phyloP scores from a whole-genome alignment of 2,888 invertebrate genomes.

The Charanyca ferruginea region DNA sequence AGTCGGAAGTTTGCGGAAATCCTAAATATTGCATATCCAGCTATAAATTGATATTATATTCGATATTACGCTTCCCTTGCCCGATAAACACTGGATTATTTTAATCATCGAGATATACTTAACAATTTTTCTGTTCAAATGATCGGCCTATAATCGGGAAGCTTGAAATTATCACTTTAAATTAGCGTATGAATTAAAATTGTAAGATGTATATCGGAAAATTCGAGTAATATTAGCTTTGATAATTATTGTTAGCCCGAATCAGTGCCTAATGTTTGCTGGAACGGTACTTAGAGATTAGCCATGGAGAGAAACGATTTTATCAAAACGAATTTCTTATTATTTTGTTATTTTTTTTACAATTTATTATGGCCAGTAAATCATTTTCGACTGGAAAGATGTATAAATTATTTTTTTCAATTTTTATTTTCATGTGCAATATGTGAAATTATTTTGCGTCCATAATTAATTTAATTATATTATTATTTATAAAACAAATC shows the following conservation, averaged over 20 bases:
- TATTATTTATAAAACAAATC: slow-evolving; percentile 72
- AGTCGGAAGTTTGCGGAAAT: slow-evolving; percentile 81
- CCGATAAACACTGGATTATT: slow-evolving; percentile 71
- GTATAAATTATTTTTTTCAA: slow-evolving; percentile 43
- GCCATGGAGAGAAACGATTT: slow-evolving; percentile 68
- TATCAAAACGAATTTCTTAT: slow-evolving; percentile 40
- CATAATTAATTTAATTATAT: slow-evolving; percentile 78
- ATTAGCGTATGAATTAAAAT: slow-evolving; percentile 70
- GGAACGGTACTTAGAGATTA: slow-evolving; percentile 81
- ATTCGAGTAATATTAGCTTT: slow-evolving; percentile 84
- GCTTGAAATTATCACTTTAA: slow-evolving; percentile 71
- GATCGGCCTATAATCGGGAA: slow-evolving; percentile 71
- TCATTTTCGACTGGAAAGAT: slow-evolving; percentile 31
- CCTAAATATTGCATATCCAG: slow-evolving; percentile 80
- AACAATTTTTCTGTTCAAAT: slow-evolving; percentile 53
- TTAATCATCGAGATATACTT: slow-evolving; percentile 28
- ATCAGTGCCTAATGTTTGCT: slow-evolving; percentile 87
- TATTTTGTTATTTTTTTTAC: slow-evolving; percentile 36
- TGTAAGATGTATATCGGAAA: slow-evolving; percentile 82
- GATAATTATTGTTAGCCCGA: slow-evolving; percentile 85
- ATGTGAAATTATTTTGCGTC: slow-evolving; percentile 89
- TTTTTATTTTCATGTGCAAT: slow-evolving; percentile 84
- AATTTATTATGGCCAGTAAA: slow-evolving; percentile 64
- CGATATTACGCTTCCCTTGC: slow-evolving; percentile 71
- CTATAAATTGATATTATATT: slow-evolving; percentile 76